Evolutionary conservation across 2,797 vertebrate genomes (phyloP).

Genomic region (Girardinus metallicus): DNA sequence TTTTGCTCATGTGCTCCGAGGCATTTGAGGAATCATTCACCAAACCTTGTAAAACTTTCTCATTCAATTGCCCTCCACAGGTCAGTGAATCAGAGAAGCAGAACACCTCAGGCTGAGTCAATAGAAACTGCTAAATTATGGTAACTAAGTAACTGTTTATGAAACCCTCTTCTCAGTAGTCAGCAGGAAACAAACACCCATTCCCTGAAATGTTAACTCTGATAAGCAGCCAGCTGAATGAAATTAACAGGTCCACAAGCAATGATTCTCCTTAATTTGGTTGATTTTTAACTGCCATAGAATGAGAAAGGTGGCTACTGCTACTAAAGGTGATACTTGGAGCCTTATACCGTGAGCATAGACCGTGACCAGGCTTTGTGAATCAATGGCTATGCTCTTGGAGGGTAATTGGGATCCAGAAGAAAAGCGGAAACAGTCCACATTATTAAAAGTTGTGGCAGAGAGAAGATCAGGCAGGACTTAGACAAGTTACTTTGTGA

Average conservation of each 20-base stretch:
- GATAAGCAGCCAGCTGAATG: slow-evolving; percentile 35
- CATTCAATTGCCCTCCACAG: slow-evolving; percentile 31
- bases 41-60: slow-evolving; percentile 38
- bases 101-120: slow-evolving; percentile 37
- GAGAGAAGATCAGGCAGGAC: slow-evolving; percentile 33
- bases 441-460: slow-evolving; percentile 49
- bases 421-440: slow-evolving; percentile 50
- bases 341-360: slow-evolving; percentile 34
- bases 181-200: slow-evolving; percentile 32
- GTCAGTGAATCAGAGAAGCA: slow-evolving; percentile 46
- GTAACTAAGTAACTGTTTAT: slow-evolving; percentile 42
- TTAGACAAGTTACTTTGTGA: slow-evolving; percentile 37
- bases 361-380: slow-evolving; percentile 66
- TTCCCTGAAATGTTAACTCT: slow-evolving; percentile 36
- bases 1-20: slow-evolving; percentile 23
- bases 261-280: slow-evolving; percentile 30
- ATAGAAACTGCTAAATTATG: slow-evolving; percentile 37
- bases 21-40: slow-evolving; percentile 58
- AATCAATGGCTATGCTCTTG: slow-evolving; percentile 72
- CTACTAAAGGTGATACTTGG: slow-evolving; percentile 53
- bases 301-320: slow-evolving; percentile 46
- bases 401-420: slow-evolving; percentile 74
- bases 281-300: slow-evolving; percentile 50
- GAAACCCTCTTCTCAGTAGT: slow-evolving; percentile 28
- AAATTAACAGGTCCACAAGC: slow-evolving; percentile 37